Conservation (phyloP, 2,113 vertebrate species). For the Esox niger region DNA sequence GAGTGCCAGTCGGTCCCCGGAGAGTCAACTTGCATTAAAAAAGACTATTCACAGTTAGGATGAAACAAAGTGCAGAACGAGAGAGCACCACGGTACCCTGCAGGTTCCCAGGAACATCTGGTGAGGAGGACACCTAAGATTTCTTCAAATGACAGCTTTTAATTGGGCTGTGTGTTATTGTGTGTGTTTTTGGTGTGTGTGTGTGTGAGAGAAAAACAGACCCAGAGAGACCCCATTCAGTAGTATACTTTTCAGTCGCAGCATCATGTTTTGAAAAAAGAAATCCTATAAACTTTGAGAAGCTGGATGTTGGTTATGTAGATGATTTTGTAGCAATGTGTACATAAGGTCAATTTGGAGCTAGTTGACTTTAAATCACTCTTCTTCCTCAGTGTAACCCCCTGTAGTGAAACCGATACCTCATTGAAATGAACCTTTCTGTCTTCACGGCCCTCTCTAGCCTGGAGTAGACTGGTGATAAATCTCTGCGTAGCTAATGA, state of each 20-base stretch:
- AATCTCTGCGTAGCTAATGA: conserved; percentile 75
- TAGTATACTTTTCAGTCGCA: background rate
- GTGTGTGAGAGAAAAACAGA: background rate
- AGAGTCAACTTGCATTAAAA: conserved; percentile 35
- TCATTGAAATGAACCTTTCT: conserved; percentile 39
- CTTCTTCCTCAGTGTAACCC: background rate
- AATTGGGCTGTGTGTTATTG: conserved; percentile 74
- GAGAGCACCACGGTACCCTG: conserved; percentile 65
- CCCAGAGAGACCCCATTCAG: background rate
- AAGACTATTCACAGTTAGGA: conserved; percentile 80
- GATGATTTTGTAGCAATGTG: background rate
- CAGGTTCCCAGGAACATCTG: conserved; percentile 84
- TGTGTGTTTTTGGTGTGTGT: conserved; percentile 23
- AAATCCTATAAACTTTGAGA: background rate
- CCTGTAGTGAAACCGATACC: conserved; percentile 27
- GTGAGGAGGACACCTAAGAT: conserved; percentile 86
- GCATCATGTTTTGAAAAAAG: background rate
- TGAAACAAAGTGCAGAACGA: conserved; percentile 81
- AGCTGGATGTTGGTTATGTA: background rate
- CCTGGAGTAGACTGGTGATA: conserved; percentile 58
- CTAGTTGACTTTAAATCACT: too few species aligned
- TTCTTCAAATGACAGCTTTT: conserved; percentile 88
- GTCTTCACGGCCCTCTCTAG: background rate
- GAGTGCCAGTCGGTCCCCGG: conserved; percentile 36
- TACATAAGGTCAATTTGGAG: background rate